Evolutionary conservation across 2,113 vertebrate species (phyloP).

Genomic region (Ictalurus punctatus): DNA sequence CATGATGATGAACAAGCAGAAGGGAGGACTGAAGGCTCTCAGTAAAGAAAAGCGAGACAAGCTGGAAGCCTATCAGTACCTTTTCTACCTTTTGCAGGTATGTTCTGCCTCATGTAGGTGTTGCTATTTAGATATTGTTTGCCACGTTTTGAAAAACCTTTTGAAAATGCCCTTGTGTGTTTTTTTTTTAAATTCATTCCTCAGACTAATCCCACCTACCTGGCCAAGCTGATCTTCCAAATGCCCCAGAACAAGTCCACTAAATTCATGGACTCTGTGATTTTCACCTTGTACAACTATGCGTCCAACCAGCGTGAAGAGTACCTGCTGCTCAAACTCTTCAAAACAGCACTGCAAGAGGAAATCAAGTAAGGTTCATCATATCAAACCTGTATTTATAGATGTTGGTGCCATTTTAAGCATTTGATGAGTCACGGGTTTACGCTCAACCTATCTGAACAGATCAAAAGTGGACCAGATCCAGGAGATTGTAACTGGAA

Average conservation of each 20-base stretch:
- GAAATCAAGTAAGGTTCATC: constrained; percentile 87
- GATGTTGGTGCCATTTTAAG: background rate
- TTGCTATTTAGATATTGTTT: background rate
- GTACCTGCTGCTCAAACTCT: constrained; percentile 92
- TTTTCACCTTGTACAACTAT: constrained; percentile 97
- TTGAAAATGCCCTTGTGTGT: too few relatives aligned
- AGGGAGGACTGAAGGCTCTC: constrained; percentile 91
- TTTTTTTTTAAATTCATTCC: background rate
- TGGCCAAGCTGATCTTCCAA: constrained; percentile 98
- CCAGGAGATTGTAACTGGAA: constrained; percentile 96
- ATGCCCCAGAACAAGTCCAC: constrained; percentile 99
- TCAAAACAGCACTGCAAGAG: constrained; percentile 94
- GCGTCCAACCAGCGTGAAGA: constrained; percentile 97
- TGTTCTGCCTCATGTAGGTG: background rate
- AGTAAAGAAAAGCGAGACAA: constrained; percentile 97
- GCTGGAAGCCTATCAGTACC: constrained; percentile 93
- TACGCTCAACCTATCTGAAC: constrained; percentile 27
- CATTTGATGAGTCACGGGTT: background rate
- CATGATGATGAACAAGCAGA: constrained; percentile 98
- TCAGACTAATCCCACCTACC: constrained; percentile 95
- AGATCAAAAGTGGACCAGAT: constrained; percentile 98
- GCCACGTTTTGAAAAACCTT: background rate
- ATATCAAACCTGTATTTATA: background rate
- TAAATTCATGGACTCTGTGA: constrained; percentile 99
- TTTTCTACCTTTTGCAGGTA: constrained; percentile 95